Percentiles rank a stretch among this genome's conserved stretches.
Conservation (phyloP, 2,113 vertebrate genomes). For the Apodemus sylvaticus region DNA sequence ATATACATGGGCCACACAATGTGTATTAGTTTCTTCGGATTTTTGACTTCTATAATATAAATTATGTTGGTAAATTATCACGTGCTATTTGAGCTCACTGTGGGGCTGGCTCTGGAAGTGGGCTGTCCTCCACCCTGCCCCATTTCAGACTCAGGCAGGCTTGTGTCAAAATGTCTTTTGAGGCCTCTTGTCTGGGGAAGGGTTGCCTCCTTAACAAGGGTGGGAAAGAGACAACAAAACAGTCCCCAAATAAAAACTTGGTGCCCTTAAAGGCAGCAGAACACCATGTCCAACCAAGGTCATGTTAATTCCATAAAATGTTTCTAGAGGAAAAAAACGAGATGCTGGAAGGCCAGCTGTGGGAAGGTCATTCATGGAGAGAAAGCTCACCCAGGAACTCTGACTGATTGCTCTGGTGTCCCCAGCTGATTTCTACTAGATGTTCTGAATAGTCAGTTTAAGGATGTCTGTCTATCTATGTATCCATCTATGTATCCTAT, state of each 20-base stretch:
- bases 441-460: neutral
- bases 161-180: neutral
- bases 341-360: neutral
- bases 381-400: neutral
- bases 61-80: neutral
- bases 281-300: neutral
- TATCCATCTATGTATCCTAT: neutral
- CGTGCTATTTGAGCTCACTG: neutral
- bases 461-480: neutral
- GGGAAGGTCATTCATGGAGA: neutral
- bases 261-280: neutral
- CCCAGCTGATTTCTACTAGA: neutral
- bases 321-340: neutral
- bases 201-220: too few relatives aligned
- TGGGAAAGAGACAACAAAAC: neutral
- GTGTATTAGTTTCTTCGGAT: neutral
- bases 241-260: neutral
- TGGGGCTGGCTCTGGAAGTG: neutral
- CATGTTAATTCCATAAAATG: neutral
- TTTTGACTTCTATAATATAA: neutral
- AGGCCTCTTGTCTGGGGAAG: neutral
- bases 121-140: neutral
- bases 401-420: neutral
- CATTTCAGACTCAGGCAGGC: neutral
- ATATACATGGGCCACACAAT: neutral